Evolutionary conservation across 1,140 invertebrate genomes (phyloP).

Genomic region (Pentalonia nigronervosa): DNA sequence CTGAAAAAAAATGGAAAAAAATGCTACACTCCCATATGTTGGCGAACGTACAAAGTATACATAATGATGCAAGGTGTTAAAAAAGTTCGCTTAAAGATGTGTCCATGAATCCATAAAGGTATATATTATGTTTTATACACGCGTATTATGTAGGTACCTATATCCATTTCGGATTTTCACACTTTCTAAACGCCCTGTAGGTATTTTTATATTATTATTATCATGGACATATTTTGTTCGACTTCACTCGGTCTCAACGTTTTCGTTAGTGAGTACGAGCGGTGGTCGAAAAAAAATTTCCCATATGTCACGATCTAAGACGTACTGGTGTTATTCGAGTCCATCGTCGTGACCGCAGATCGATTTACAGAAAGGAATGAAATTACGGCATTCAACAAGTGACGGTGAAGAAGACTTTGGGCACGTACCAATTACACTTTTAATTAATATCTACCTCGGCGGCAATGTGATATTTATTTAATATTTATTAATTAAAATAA

Average conservation of each 20-base stretch:
- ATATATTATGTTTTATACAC: background rate
- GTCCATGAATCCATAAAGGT: background rate
- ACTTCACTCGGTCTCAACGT: background rate
- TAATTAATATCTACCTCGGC: background rate
- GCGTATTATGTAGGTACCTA: background rate
- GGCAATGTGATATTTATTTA: background rate
- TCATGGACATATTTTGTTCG: background rate
- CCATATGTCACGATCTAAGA: background rate
- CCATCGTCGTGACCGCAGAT: background rate
- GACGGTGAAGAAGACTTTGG: background rate
- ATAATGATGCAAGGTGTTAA: background rate
- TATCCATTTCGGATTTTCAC: background rate
- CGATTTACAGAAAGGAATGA: background rate
- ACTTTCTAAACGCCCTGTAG: background rate
- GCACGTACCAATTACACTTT: background rate
- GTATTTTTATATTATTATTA: background rate
- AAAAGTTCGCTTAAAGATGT: background rate
- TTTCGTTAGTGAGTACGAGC: background rate
- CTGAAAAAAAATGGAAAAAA: constrained; percentile 63
- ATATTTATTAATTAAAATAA: background rate
- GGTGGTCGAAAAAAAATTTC: background rate
- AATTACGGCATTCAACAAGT: constrained; percentile 24
- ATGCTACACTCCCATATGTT: constrained; percentile 45
- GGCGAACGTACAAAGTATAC: constrained; percentile 37
- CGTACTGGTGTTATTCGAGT: constrained; percentile 14